These are phyloP conservation scores for Chymomyza procnemis DNA, from an alignment of 2,888 invertebrate species.

Conservation along the genomic window DNA sequence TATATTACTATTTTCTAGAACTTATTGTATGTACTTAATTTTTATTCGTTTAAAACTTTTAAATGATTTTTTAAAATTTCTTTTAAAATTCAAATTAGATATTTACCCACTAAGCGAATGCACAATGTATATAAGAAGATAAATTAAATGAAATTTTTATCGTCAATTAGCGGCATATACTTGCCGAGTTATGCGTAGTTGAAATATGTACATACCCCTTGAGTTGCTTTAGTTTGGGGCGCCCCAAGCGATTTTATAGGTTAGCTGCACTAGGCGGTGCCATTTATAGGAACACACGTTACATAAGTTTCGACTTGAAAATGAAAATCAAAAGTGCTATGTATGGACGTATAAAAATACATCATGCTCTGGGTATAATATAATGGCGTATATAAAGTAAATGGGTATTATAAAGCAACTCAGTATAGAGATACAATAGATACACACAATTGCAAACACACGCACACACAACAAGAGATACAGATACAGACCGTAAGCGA, in stretches of 20 bases:
- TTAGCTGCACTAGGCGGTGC: not conserved
- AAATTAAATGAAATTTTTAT: not conserved
- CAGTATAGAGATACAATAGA: constrained; percentile 39
- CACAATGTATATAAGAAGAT: not conserved
- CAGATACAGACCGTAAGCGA: constrained; percentile 45
- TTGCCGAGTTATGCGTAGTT: not conserved
- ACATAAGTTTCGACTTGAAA: constrained; percentile 50
- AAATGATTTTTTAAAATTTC: not conserved
- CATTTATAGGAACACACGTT: constrained; percentile 14
- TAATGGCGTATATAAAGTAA: constrained; percentile 16
- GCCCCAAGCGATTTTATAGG: not conserved
- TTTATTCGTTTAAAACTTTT: not conserved
- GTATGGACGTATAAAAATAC: constrained; percentile 11
- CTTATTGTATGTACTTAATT: not conserved
- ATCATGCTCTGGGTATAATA: not conserved
- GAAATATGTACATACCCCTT: not conserved
- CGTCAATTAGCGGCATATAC: not conserved
- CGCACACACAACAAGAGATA: constrained; percentile 34
- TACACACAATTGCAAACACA: constrained; percentile 41
- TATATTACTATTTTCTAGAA: not conserved
- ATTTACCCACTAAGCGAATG: not conserved
- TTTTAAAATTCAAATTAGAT: not conserved
- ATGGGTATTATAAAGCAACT: constrained; percentile 57
- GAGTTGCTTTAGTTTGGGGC: not conserved
- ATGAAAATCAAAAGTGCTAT: constrained; percentile 15